A percentile compares a stretch with the other conserved stretches of the same genome.
phyloP scores from a whole-genome alignment of 2,797 vertebrate genomes.

The Microctenopoma steveboyesi region DNA sequence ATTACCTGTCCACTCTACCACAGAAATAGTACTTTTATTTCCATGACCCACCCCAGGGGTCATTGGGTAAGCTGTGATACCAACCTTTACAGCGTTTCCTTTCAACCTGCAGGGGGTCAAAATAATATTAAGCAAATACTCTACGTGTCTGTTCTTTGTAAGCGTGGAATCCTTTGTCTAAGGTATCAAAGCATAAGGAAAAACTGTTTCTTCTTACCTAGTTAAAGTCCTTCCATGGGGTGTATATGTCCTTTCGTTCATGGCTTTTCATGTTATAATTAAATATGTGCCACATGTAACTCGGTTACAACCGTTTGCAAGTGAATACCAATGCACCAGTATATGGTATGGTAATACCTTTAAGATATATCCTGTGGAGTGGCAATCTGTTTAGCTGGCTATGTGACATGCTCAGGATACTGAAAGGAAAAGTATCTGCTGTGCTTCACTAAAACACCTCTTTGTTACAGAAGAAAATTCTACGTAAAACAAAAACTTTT shows the following conservation, averaged over 20 bases:
- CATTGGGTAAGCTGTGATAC: conserved; percentile 29
- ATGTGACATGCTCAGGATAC: conserved; percentile 46
- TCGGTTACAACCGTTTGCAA: conserved; percentile 47
- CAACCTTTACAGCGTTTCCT: conserved; percentile 36
- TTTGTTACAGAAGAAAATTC: too few relatives aligned
- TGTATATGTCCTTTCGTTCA: conserved; percentile 48
- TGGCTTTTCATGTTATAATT: conserved; percentile 54
- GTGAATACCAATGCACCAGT: conserved; percentile 57
- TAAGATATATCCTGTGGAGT: conserved; percentile 56
- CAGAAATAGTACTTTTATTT: conserved; percentile 23
- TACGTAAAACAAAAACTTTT: too few relatives aligned
- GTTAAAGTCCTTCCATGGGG: conserved; percentile 43
- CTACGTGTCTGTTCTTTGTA: conserved; percentile 13
- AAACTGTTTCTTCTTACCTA: conserved; percentile 45
- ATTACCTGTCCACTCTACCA: conserved; percentile 17
- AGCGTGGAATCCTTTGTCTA: conserved; percentile 21
- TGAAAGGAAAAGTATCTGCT: not conserved
- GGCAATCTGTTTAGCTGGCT: conserved; percentile 42
- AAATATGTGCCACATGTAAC: conserved; percentile 48
- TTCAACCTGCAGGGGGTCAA: conserved; percentile 46
- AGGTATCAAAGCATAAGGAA: conserved; percentile 39
- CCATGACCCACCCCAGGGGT: conserved; percentile 23
- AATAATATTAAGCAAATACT: conserved; percentile 28
- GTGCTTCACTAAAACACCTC: too few relatives aligned
- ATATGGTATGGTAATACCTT: conserved; percentile 59